phyloP scores from a whole-genome alignment of 2,797 vertebrate species.

The Leptoclinus maculatus region DNA sequence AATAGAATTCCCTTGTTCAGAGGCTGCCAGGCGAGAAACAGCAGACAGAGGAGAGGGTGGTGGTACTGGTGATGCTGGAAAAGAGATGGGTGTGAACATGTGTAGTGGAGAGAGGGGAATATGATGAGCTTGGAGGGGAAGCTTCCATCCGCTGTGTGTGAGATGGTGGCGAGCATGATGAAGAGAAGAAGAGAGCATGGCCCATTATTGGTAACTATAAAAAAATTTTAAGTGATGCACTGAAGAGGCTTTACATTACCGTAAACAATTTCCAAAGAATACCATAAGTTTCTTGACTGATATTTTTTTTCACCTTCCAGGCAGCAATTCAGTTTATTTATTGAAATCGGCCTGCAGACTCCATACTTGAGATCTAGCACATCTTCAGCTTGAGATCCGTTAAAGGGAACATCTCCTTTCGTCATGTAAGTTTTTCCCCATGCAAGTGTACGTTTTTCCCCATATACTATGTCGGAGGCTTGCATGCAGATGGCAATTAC shows the following conservation, averaged over 20 bases:
- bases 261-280: constrained; percentile 7
- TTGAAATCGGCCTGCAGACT: constrained; percentile 39
- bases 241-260: constrained; percentile 42
- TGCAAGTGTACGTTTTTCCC: no score
- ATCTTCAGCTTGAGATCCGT: constrained; percentile 28
- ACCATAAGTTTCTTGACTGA: constrained; percentile 29
- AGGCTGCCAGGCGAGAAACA: constrained; percentile 29
- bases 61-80: constrained; percentile 22
- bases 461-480: not conserved
- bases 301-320: constrained; percentile 45
- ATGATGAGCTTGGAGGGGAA: constrained; percentile 73
- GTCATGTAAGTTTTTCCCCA: no score
- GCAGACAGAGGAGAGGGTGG: constrained; percentile 34
- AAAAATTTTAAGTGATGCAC: constrained; percentile 65
- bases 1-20: constrained; percentile 66
- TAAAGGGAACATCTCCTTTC: constrained; percentile 18
- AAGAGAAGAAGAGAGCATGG: constrained; percentile 66
- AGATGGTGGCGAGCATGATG: constrained; percentile 55
- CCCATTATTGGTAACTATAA: constrained; percentile 68
- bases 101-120: constrained; percentile 36
- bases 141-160: constrained; percentile 41
- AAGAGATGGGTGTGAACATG: constrained; percentile 40
- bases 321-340: constrained; percentile 48
- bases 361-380: constrained; percentile 27
- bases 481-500: not conserved